phyloP scores from a whole-genome alignment of 1,140 invertebrate species.

The Scaptomyza pallida region DNA sequence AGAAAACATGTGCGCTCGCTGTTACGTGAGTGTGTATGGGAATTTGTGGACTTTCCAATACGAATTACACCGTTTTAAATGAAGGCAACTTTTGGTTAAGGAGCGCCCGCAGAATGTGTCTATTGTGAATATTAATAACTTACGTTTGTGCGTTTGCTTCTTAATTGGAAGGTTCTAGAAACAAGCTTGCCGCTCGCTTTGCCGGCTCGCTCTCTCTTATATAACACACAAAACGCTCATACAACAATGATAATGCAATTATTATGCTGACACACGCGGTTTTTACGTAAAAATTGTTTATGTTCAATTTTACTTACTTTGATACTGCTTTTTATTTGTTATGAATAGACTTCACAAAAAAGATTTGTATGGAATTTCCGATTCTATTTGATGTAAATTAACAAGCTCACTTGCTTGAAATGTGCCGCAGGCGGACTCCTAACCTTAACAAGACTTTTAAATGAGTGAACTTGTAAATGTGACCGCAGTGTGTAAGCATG shows the following conservation, averaged over 20 bases:
- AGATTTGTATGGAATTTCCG: slow-evolving; percentile 34
- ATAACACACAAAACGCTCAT: slow-evolving; percentile 40
- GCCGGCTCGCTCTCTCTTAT: slow-evolving; percentile 51
- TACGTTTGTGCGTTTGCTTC: not conserved
- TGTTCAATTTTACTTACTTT: slow-evolving; percentile 53
- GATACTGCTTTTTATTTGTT: slow-evolving; percentile 37
- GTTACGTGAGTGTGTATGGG: slow-evolving; percentile 24
- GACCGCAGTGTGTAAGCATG: not conserved
- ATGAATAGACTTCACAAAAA: slow-evolving; percentile 19
- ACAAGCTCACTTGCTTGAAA: slow-evolving; percentile 64
- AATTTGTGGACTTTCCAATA: slow-evolving; percentile 16
- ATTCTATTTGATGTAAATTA: slow-evolving; percentile 63
- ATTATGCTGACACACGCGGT: slow-evolving; percentile 15
- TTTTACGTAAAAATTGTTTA: not conserved
- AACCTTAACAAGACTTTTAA: slow-evolving; percentile 51
- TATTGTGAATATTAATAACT: not conserved
- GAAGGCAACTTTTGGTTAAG: not conserved
- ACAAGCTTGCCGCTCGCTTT: slow-evolving; percentile 43
- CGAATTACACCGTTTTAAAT: not conserved
- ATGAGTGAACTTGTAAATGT: slow-evolving; percentile 32
- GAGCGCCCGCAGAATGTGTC: not conserved
- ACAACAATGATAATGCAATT: slow-evolving; percentile 32
- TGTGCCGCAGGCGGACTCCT: slow-evolving; percentile 57
- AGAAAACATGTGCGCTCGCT: slow-evolving; percentile 60
- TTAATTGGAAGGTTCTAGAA: slow-evolving; percentile 64